Percentiles rank a stretch among this genome's conserved stretches.
Evolutionary conservation across 2,888 invertebrate genomes (phyloP).

Genomic region (Polyommatus icarus): DNA sequence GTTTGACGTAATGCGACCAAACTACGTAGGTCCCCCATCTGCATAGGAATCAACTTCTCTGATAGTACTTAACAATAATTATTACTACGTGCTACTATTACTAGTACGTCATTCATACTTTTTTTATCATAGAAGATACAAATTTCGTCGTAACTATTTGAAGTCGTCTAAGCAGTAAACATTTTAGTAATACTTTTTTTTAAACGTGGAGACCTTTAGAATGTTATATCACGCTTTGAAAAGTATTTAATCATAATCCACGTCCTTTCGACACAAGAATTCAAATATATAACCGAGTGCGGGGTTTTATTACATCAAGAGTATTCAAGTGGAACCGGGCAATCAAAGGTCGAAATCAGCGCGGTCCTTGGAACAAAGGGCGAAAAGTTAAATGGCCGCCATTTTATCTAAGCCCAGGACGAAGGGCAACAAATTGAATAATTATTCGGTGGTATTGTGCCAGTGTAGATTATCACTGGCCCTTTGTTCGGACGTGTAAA

Average conservation of each 20-base stretch:
- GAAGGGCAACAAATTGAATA: constrained; percentile 70
- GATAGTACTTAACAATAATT: too few relatives aligned
- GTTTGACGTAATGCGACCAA: too few relatives aligned
- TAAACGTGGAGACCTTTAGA: background rate
- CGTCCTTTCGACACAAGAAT: background rate
- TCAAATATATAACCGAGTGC: background rate
- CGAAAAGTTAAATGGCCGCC: constrained; percentile 57
- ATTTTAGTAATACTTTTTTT: too few relatives aligned
- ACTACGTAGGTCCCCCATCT: too few relatives aligned
- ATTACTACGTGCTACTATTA: too few relatives aligned
- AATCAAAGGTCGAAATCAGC: constrained; percentile 55
- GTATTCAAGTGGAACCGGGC: constrained; percentile 41
- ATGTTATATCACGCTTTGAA: background rate
- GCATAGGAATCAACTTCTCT: too few relatives aligned
- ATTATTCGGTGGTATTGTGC: constrained; percentile 52
- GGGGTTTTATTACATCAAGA: constrained; percentile 38
- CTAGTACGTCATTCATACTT: too few relatives aligned
- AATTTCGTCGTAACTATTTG: too few relatives aligned
- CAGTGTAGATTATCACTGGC: constrained; percentile 29
- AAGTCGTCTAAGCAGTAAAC: too few relatives aligned
- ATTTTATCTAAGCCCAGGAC: constrained; percentile 52
- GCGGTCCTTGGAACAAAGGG: constrained; percentile 52
- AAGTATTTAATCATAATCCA: background rate
- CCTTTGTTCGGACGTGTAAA: constrained; percentile 22
- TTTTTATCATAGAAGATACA: too few relatives aligned